phyloP scores from a whole-genome alignment of 2,797 vertebrate species.

The Acropternis orthonyx region DNA sequence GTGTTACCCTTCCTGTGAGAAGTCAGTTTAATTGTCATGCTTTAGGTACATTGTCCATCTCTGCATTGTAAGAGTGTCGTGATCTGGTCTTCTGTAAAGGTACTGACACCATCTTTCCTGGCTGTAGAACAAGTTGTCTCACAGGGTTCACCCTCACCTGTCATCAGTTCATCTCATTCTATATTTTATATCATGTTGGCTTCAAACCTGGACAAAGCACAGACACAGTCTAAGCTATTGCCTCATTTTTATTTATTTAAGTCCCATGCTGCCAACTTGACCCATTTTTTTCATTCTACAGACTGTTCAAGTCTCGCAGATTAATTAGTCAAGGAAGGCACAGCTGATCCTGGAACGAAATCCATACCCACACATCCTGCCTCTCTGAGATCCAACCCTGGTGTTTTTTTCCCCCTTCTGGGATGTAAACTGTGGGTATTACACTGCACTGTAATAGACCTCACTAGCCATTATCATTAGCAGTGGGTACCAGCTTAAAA shows the following conservation, averaged over 20 bases:
- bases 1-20: not conserved
- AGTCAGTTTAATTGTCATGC: not conserved
- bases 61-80: not conserved
- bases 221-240: not conserved
- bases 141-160: not conserved
- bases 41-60: not conserved
- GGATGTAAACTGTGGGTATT: not conserved
- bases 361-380: slow-evolving; percentile 44
- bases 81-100: not conserved
- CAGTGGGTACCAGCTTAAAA: slow-evolving; percentile 68
- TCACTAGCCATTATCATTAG: slow-evolving; percentile 41
- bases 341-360: slow-evolving; percentile 56
- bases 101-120: not conserved
- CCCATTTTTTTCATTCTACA: slow-evolving; percentile 53
- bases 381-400: not conserved
- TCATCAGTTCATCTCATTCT: not conserved
- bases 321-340: slow-evolving; percentile 61
- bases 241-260: slow-evolving; percentile 52
- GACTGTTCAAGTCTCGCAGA: slow-evolving; percentile 52
- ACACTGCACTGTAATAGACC: slow-evolving; percentile 42
- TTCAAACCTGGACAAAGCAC: slow-evolving; percentile 24
- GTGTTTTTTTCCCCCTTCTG: not conserved
- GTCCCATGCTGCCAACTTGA: slow-evolving; percentile 51
- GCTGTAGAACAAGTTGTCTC: not conserved
- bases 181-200: not conserved